phyloP scores from a whole-genome alignment of 2,113 vertebrate species.

The Clarias gariepinus region DNA sequence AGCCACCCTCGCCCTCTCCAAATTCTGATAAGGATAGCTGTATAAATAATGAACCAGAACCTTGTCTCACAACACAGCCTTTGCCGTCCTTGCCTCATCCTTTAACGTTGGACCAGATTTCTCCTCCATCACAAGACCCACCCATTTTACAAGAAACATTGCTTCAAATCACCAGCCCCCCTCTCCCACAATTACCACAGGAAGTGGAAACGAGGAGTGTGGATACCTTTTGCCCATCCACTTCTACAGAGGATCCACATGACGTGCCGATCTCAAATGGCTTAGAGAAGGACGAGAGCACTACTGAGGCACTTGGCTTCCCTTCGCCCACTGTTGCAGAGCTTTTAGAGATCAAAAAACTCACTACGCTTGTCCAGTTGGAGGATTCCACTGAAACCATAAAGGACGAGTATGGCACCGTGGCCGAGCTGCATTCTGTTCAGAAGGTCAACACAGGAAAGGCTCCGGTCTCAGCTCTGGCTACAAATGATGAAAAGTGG shows the following conservation, averaged over 20 bases:
- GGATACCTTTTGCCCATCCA: slow-evolving; percentile 49
- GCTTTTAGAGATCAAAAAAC: slow-evolving; percentile 58
- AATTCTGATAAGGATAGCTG: slow-evolving; percentile 47
- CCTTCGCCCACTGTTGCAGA: slow-evolving; percentile 38
- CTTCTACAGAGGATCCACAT: slow-evolving; percentile 59
- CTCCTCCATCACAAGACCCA: slow-evolving; percentile 37
- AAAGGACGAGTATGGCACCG: slow-evolving; percentile 62
- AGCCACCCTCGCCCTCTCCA: neutral
- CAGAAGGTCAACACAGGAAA: slow-evolving; percentile 24
- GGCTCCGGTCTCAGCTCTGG: slow-evolving; percentile 48
- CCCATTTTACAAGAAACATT: slow-evolving; percentile 60
- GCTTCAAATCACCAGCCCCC: slow-evolving; percentile 54
- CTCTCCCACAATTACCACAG: slow-evolving; percentile 46
- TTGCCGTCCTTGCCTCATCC: slow-evolving; percentile 68
- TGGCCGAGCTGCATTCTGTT: neutral
- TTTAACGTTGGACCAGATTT: slow-evolving; percentile 44
- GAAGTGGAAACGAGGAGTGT: slow-evolving; percentile 60
- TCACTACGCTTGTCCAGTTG: slow-evolving; percentile 55
- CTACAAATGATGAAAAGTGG: slow-evolving; percentile 51
- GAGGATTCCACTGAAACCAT: slow-evolving; percentile 75
- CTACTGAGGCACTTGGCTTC: slow-evolving; percentile 6
- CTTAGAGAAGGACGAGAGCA: slow-evolving; percentile 13
- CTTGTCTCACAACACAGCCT: slow-evolving; percentile 72
- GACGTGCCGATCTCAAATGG: slow-evolving; percentile 54
- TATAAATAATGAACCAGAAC: slow-evolving; percentile 57